Evolutionary conservation across 1,140 invertebrate genomes (phyloP).

Genomic region (Micrasema longulum): DNA sequence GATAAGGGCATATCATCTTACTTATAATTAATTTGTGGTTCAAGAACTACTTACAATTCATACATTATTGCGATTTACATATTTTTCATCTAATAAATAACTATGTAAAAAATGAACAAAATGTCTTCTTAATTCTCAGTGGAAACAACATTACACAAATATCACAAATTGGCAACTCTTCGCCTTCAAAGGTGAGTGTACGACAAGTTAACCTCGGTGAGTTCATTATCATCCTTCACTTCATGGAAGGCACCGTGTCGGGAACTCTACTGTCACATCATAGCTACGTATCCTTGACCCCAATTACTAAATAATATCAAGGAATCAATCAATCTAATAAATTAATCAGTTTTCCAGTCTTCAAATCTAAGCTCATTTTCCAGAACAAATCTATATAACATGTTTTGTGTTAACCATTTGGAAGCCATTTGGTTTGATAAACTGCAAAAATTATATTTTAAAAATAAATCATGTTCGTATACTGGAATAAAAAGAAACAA

Average conservation of each 20-base stretch:
- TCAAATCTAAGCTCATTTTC: constrained; percentile 49
- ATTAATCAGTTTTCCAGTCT: constrained; percentile 46
- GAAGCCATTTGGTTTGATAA: constrained; percentile 37
- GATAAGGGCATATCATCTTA: constrained; percentile 33
- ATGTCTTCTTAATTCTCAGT: constrained; percentile 44
- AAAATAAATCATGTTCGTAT: constrained; percentile 23
- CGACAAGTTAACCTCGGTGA: too few species aligned
- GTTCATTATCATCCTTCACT: too few species aligned
- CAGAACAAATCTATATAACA: constrained; percentile 12
- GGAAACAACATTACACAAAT: constrained; percentile 46
- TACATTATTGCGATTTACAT: constrained; percentile 51
- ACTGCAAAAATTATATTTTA: constrained; percentile 16
- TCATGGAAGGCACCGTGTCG: neutral
- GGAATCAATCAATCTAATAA: neutral
- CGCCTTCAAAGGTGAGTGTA: constrained; percentile 15
- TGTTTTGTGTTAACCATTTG: too few species aligned
- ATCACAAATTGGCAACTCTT: constrained; percentile 48
- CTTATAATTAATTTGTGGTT: constrained; percentile 34
- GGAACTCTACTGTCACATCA: too few species aligned
- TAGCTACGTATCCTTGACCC: neutral
- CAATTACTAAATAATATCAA: constrained; percentile 25
- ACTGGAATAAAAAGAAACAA: constrained; percentile 10
- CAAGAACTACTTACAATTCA: constrained; percentile 34
- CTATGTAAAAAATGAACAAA: constrained; percentile 44
- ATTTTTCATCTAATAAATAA: constrained; percentile 49